Conservation (phyloP, 2,888 invertebrate species). For the Spatulosminthurus flaviceps region DNA sequence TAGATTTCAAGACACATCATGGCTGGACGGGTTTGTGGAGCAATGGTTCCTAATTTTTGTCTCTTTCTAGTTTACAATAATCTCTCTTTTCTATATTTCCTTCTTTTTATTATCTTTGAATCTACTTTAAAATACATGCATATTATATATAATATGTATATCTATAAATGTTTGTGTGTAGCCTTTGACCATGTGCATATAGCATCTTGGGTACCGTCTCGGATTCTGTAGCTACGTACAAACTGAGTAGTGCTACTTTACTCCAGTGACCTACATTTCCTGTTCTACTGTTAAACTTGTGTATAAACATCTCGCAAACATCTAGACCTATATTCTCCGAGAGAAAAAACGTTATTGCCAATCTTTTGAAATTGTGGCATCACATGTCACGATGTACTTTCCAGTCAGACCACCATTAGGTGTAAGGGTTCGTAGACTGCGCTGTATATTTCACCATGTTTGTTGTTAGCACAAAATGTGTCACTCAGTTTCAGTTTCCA, state of each 20-base stretch:
- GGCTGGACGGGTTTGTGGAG: constrained; percentile 61
- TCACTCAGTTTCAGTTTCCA: no score
- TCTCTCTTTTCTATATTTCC: not conserved
- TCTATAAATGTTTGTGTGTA: no score
- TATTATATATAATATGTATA: no score
- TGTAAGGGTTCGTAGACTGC: not conserved
- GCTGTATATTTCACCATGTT: not conserved
- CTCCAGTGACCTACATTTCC: constrained; percentile 10
- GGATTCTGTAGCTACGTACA: not conserved
- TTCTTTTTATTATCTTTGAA: not conserved
- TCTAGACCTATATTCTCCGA: not conserved
- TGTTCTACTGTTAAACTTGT: not conserved
- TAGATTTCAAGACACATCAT: constrained; percentile 49
- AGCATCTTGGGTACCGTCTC: no score
- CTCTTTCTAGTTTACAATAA: constrained; percentile 11
- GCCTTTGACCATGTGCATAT: no score
- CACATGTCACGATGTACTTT: not conserved
- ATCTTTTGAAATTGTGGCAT: not conserved
- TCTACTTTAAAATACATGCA: not conserved
- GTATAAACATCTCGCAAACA: not conserved
- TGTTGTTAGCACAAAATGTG: not conserved
- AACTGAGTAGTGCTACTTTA: not conserved
- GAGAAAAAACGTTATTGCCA: not conserved
- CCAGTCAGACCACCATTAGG: not conserved
- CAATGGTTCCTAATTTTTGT: constrained; percentile 55